Evolutionary conservation across 2,888 invertebrate species (phyloP).

Genomic region (Polymixis lichenea): DNA sequence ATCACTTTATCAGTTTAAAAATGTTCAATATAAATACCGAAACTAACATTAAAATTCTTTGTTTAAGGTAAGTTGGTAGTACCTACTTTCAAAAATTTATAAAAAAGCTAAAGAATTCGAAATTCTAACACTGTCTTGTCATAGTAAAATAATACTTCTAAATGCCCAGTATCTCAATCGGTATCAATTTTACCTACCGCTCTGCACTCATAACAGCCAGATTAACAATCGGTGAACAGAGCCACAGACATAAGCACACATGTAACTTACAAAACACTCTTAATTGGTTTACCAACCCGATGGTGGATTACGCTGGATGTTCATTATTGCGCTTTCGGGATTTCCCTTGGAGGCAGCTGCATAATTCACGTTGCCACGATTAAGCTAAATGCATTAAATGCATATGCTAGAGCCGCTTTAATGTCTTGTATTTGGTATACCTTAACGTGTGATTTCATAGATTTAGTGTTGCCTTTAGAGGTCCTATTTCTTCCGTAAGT

Average conservation of each 20-base stretch:
- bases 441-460: constrained; percentile 33
- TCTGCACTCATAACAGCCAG: constrained; percentile 29
- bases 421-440: constrained; percentile 44
- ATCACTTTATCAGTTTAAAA: not conserved
- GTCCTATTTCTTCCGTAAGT: constrained; percentile 2
- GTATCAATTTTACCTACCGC: not conserved
- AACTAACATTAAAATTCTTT: not conserved
- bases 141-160: no score
- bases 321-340: constrained; percentile 84
- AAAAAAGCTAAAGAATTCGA: no score
- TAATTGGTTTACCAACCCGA: constrained; percentile 83
- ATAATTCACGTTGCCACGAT: constrained; percentile 79
- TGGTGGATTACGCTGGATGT: constrained; percentile 80
- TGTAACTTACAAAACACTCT: constrained; percentile 71
- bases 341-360: constrained; percentile 76
- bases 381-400: constrained; percentile 76
- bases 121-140: no score
- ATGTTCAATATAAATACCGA: not conserved
- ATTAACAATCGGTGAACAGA: constrained; percentile 48
- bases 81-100: no score
- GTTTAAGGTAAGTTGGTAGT: not conserved
- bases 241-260: constrained; percentile 29
- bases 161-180: not conserved
- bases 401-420: constrained; percentile 39
- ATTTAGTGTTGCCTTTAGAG: constrained; percentile 18